Percentiles rank a stretch among this genome's conserved stretches.
These are phyloP conservation scores for Nyctalus aviator DNA, from an alignment of 2,797 vertebrate species.

Conservation along the genomic window DNA sequence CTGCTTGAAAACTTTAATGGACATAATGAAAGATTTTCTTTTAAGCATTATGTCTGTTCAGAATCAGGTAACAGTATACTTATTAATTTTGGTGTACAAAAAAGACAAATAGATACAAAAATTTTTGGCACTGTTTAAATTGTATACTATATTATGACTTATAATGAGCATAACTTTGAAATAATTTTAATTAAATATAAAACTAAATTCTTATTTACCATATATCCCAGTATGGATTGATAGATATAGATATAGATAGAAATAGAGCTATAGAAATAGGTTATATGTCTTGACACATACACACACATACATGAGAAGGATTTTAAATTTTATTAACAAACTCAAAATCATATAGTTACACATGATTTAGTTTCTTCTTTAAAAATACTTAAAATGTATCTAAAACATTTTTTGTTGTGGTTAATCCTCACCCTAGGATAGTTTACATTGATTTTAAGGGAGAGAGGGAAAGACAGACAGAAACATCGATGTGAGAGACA, in stretches of 20 bases:
- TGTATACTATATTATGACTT: not conserved
- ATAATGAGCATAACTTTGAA: not conserved
- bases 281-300: not conserved
- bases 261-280: not conserved
- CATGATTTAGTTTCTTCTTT: not conserved
- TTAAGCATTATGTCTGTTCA: slow-evolving; percentile 59
- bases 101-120: slow-evolving; percentile 11
- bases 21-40: slow-evolving; percentile 81
- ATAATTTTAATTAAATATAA: slow-evolving; percentile 43
- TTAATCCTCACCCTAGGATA: too few species aligned
- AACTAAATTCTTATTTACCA: not conserved
- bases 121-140: slow-evolving; percentile 67
- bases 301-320: not conserved
- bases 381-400: not conserved
- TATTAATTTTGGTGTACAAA: slow-evolving; percentile 50
- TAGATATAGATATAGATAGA: not conserved
- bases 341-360: not conserved
- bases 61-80: slow-evolving; percentile 76
- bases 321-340: slow-evolving; percentile 6
- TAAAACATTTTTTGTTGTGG: not conserved
- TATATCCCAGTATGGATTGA: not conserved
- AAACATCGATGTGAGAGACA: too few species aligned
- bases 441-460: too few species aligned
- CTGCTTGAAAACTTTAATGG: slow-evolving; percentile 85
- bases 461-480: too few species aligned